Evolutionary conservation across 2,113 vertebrate species (phyloP).

Genomic region (Podarcis raffonei): DNA sequence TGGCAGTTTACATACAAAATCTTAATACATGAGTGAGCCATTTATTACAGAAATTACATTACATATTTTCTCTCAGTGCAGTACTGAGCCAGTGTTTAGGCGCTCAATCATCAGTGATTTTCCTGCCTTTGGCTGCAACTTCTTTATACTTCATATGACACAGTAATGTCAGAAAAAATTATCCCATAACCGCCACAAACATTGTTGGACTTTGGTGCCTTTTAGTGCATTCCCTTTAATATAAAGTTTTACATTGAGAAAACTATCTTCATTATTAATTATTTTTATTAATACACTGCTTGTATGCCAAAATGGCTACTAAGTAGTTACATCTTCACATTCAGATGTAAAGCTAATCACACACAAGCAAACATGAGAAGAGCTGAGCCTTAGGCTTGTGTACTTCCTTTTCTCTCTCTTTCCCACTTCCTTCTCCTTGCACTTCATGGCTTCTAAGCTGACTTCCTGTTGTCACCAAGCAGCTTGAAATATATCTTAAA

Average conservation of each 20-base stretch:
- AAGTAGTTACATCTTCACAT: background rate
- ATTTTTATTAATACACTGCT: too few species aligned
- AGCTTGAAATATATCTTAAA: background rate
- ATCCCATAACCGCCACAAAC: background rate
- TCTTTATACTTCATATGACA: background rate
- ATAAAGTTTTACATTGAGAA: background rate
- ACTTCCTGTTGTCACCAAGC: background rate
- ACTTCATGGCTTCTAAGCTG: too few species aligned
- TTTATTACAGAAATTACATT: background rate
- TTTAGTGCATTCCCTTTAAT: background rate
- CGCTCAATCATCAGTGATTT: background rate
- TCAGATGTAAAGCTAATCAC: too few species aligned
- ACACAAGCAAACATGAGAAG: too few species aligned
- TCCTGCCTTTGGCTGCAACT: background rate
- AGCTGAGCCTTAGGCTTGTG: too few species aligned
- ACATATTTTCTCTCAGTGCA: background rate
- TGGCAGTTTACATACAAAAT: background rate
- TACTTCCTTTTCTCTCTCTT: too few species aligned
- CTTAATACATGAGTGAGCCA: background rate
- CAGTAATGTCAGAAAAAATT: background rate
- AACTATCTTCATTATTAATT: background rate
- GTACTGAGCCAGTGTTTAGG: background rate
- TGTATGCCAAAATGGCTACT: too few species aligned
- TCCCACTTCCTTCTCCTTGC: too few species aligned
- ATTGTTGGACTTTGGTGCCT: background rate